Percentiles rank a stretch among this genome's conserved stretches.
phyloP scores from a whole-genome alignment of 1,140 invertebrate species.

The Diploscapter pachys region DNA sequence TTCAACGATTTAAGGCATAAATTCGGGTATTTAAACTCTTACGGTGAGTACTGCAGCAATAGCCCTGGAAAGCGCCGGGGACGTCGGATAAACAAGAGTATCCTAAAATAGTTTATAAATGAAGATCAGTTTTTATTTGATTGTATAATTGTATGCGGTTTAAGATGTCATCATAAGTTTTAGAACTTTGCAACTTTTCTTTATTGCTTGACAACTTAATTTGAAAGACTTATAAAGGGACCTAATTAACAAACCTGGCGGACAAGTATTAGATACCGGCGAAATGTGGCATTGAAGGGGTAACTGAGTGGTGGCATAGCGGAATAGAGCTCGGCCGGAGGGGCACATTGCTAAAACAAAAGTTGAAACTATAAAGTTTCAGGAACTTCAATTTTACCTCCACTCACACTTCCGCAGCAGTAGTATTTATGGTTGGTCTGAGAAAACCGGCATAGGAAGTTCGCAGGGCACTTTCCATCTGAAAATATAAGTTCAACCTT shows the following conservation, averaged over 20 bases:
- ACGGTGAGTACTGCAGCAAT: constrained; percentile 30
- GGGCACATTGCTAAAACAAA: constrained; percentile 23
- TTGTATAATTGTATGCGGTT: too few species aligned
- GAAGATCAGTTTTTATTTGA: too few species aligned
- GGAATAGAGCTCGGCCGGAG: constrained; percentile 18
- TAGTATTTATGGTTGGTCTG: constrained; percentile 32
- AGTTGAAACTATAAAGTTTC: not conserved
- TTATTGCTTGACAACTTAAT: too few species aligned
- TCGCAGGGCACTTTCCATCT: constrained; percentile 29
- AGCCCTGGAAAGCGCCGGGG: constrained; percentile 28
- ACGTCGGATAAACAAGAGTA: constrained; percentile 25
- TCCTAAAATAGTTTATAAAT: too few species aligned
- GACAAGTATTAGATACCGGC: constrained; percentile 25
- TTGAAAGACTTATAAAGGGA: too few species aligned
- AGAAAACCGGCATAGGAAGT: constrained; percentile 31
- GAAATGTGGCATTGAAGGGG: constrained; percentile 27
- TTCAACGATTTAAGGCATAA: not conserved
- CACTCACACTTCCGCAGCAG: constrained; percentile 35
- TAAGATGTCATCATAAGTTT: too few species aligned
- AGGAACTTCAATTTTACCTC: constrained; percentile 1
- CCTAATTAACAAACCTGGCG: constrained; percentile 1
- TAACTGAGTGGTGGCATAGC: constrained; percentile 27
- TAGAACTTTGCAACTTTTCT: too few species aligned
- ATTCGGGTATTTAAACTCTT: not conserved
- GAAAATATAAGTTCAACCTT: too few species aligned